Evolutionary conservation across 1,140 invertebrate species (phyloP).

Genomic region (Brachionus asplanchnoidis): DNA sequence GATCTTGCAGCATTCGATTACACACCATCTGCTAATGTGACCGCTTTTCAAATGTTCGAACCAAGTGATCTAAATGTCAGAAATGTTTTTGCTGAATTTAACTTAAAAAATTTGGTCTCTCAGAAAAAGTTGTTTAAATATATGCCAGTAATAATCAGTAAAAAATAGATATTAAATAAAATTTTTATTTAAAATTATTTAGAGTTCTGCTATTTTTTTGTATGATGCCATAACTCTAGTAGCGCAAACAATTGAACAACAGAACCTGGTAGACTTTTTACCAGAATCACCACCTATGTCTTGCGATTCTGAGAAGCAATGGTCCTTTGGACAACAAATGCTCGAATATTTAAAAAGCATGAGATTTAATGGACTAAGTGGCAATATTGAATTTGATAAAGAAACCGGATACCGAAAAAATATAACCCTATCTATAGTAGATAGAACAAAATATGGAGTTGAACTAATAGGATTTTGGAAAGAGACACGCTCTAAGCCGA

Average conservation of each 20-base stretch:
- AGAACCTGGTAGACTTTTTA: neutral
- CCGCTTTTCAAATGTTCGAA: conserved; percentile 16
- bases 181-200: neutral
- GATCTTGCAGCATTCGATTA: conserved; percentile 12
- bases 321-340: neutral
- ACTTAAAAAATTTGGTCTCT: conserved; percentile 19
- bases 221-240: neutral
- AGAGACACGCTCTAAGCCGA: neutral
- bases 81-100: conserved; percentile 25
- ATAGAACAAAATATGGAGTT: conserved; percentile 5
- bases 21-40: conserved; percentile 32
- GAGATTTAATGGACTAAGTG: neutral
- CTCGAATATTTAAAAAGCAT: neutral
- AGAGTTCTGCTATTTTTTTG: conserved; percentile 13
- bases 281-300: neutral
- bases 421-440: neutral
- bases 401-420: conserved; percentile 10
- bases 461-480: conserved; percentile 23
- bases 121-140: conserved; percentile 22
- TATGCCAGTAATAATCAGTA: neutral
- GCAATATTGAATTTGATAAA: conserved; percentile 16
- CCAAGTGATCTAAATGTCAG: neutral
- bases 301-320: neutral
- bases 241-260: neutral
- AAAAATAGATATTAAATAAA: neutral